Evolutionary conservation across 2,797 vertebrate genomes (phyloP).

Genomic region (Micropoecilia bifurca): DNA sequence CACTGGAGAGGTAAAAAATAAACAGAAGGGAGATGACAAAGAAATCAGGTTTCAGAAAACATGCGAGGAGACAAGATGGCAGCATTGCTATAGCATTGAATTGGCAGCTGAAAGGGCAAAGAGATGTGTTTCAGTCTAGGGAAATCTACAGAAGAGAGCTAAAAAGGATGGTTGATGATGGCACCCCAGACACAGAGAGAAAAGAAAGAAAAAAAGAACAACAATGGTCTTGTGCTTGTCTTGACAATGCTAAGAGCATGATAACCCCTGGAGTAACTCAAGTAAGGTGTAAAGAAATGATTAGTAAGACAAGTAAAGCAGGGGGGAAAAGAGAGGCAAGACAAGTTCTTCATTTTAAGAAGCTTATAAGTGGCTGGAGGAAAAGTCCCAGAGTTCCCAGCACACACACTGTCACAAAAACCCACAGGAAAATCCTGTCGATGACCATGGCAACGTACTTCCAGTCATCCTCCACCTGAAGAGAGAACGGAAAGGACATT

Average conservation of each 20-base stretch:
- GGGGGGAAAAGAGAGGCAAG: background rate
- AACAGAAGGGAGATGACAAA: conserved; percentile 16
- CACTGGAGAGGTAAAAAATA: conserved; percentile 15
- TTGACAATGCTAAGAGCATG: conserved; percentile 36
- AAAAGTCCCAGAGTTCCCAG: conserved; percentile 90
- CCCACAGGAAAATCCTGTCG: conserved; percentile 93
- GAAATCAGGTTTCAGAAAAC: conserved; percentile 23
- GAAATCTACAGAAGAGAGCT: conserved; percentile 36
- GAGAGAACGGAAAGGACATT: conserved; percentile 5
- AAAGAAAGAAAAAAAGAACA: conserved; percentile 29
- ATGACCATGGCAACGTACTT: conserved; percentile 88
- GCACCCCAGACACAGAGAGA: conserved; percentile 29
- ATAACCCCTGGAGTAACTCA: conserved; percentile 39
- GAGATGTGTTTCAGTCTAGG: conserved; percentile 40
- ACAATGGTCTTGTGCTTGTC: conserved; percentile 34
- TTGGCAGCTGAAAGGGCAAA: conserved; percentile 15
- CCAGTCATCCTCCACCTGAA: conserved; percentile 92
- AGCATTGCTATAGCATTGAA: conserved; percentile 14
- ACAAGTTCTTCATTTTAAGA: conserved; percentile 65
- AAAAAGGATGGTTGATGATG: conserved; percentile 31
- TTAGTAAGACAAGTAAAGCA: conserved; percentile 14
- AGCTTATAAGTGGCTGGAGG: conserved; percentile 87
- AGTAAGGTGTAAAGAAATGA: conserved; percentile 33
- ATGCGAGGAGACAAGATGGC: conserved; percentile 21
- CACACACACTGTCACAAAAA: conserved; percentile 90